A percentile compares a stretch with the other conserved stretches of the same genome.
Evolutionary conservation across 2,113 vertebrate species (phyloP).

Genomic region (Sapayoa aenigma): DNA sequence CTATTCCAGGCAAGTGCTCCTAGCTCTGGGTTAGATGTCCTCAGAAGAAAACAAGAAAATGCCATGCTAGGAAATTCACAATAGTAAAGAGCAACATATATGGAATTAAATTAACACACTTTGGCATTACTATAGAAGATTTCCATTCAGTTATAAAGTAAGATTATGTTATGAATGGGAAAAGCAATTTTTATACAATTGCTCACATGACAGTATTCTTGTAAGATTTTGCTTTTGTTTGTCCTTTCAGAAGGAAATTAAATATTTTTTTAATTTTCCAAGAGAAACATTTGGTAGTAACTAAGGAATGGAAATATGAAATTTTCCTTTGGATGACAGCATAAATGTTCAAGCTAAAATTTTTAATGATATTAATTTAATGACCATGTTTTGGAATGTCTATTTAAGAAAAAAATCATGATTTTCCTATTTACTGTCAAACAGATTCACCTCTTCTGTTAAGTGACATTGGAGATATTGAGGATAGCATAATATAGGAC

Average conservation of each 20-base stretch:
- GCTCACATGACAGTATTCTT: neutral
- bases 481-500: neutral
- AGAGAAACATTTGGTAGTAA: neutral
- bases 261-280: neutral
- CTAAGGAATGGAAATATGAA: neutral
- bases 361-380: neutral
- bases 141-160: neutral
- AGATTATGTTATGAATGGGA: neutral
- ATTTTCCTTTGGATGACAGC: neutral
- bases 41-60: neutral
- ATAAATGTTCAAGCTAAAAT: neutral
- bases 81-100: neutral
- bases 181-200: conserved; percentile 7
- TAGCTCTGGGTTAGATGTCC: neutral
- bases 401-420: neutral
- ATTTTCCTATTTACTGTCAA: neutral
- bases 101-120: neutral
- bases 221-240: neutral
- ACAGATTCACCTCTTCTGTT: neutral
- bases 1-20: neutral
- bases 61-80: neutral
- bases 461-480: neutral
- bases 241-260: neutral
- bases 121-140: neutral
- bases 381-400: neutral